Evolutionary conservation across 2,797 vertebrate species (phyloP).

Genomic region (Chromobotia macracanthus): DNA sequence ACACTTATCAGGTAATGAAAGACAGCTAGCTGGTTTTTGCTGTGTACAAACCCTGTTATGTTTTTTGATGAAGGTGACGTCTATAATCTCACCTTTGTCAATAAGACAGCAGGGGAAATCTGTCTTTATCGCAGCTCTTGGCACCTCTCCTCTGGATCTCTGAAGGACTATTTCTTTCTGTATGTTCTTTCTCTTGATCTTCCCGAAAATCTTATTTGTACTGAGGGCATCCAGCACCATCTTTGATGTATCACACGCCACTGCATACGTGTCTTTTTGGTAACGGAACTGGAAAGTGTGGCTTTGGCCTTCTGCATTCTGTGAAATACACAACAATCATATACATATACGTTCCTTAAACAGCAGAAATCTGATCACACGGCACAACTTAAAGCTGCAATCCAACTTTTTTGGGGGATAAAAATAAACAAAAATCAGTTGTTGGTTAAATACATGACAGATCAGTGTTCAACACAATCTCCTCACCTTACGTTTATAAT

Average conservation of each 20-base stretch:
- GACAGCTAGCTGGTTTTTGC: accelerated
- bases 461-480: too few relatives aligned
- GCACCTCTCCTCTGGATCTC: neutral
- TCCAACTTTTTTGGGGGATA: too few relatives aligned
- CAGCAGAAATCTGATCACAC: too few relatives aligned
- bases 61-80: constrained; percentile 22
- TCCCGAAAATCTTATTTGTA: neutral
- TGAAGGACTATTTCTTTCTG: constrained; percentile 9
- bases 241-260: neutral
- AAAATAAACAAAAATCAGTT: too few relatives aligned
- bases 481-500: too few relatives aligned
- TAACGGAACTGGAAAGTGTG: constrained; percentile 16
- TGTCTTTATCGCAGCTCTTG: neutral
- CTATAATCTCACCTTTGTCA: constrained; percentile 11
- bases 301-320: constrained; percentile 8
- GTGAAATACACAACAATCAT: neutral
- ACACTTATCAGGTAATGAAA: neutral
- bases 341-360: too few relatives aligned
- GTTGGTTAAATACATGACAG: too few relatives aligned
- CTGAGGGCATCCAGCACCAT: constrained; percentile 29
- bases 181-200: neutral
- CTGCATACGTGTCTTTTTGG: accelerated
- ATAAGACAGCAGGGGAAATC: constrained; percentile 53
- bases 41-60: neutral
- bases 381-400: too few relatives aligned